Base-by-base conservation (phyloP, 2,888 invertebrate genomes). In the Cacoxenus indagator region DNA sequence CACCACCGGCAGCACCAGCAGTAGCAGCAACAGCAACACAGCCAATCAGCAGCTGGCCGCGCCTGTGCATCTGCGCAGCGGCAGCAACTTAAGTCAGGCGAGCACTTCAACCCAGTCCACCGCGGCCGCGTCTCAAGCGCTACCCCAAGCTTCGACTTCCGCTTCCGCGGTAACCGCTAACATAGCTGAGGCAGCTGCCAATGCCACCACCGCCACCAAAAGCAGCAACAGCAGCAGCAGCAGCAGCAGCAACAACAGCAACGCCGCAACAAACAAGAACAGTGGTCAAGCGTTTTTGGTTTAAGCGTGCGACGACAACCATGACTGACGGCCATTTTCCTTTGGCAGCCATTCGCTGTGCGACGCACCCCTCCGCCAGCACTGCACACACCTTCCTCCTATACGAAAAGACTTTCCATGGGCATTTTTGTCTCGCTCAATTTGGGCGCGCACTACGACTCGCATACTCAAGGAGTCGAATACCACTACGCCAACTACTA, bases 271-370 rank as follows among this genome's bases (percentile, higher is more conserved):
- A 59, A 79, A 75, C 67, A 78, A 76, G 71, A 77, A 81, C 70
- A 78, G 82, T 71, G 86, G 86, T 31, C 87, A 87, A 78, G 86
- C 87, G 69, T 87, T 87, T 78, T 82, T 88, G 76, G 88, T 87
- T 69, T 88, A 86, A 81, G 74, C 72, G 73, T 57, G 14, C 37
- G 48, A 61, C 26, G 45, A 67, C 48, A 14, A 67, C 61, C 27
- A 61, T 59, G 43, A 27, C 48, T 46, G 54, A 46, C 57, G 43
- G 46, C 51, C 51, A 51, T 51, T 14, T 37, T 37, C 51, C 22
- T 51, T 51, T 17, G 51, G 51, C 51, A 51, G 51, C 51, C 51
- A 62, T 24, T 51, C 29, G 19, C 48, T 62, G 51, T 61, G 46
- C 27, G 61, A 59, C 17, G 29, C 26, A 24, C 26, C 26, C 19